These are phyloP conservation scores for Sebastes diaconus DNA, from an alignment of 2,797 vertebrate genomes.

Conservation along the genomic window DNA sequence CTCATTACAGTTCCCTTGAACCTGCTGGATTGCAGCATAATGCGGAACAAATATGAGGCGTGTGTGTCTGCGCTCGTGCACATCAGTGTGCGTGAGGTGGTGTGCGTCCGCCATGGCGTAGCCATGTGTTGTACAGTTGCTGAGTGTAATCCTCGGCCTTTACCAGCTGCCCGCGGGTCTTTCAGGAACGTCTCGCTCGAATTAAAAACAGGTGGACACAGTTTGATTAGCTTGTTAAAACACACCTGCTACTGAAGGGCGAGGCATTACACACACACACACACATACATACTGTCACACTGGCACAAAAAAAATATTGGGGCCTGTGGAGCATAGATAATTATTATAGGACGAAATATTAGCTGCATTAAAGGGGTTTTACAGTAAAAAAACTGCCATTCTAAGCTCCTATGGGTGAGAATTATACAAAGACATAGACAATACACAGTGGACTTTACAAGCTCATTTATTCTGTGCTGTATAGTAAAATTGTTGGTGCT, in stretches of 20 bases:
- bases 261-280: slow-evolving; percentile 1
- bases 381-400: not conserved
- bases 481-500: not conserved
- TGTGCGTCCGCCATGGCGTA: slow-evolving; percentile 14
- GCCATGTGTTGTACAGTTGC: slow-evolving; percentile 69
- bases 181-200: slow-evolving; percentile 61
- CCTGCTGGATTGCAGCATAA: slow-evolving; percentile 29
- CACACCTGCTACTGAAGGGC: slow-evolving; percentile 67
- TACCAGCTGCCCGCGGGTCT: slow-evolving; percentile 69
- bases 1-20: slow-evolving; percentile 45
- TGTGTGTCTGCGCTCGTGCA: not conserved
- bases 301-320: not conserved
- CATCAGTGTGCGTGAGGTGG: not conserved
- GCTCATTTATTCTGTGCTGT: not conserved
- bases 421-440: not conserved
- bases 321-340: slow-evolving; percentile 47
- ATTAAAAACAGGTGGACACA: slow-evolving; percentile 78
- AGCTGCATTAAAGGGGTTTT: slow-evolving; percentile 20
- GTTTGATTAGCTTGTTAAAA: slow-evolving; percentile 79
- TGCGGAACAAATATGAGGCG: slow-evolving; percentile 23
- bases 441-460: not conserved
- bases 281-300: not conserved
- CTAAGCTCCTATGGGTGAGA: slow-evolving; percentile 5
- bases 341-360: slow-evolving; percentile 30
- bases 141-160: slow-evolving; percentile 65